A percentile compares a stretch with the other conserved stretches of the same genome.
Evolutionary conservation across 2,888 invertebrate species (phyloP).

Genomic region (Aradus depressus): DNA sequence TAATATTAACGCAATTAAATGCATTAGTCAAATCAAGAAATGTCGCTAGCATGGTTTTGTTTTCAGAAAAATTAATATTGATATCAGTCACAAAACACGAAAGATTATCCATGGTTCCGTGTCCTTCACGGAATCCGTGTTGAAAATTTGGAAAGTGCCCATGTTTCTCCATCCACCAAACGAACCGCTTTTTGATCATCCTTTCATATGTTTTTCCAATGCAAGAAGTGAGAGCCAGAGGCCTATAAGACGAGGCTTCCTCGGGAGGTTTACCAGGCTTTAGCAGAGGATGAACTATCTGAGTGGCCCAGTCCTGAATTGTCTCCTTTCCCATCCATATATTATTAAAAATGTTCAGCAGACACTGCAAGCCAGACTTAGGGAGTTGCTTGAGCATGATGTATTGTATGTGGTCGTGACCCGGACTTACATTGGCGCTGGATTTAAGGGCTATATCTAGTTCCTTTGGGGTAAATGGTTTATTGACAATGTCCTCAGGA

Average conservation of each 20-base stretch:
- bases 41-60: constrained; percentile 9
- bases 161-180: constrained; percentile 20
- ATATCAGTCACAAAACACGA: constrained; percentile 5
- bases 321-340: neutral
- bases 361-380: neutral
- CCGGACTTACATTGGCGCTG: constrained; percentile 13
- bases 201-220: constrained; percentile 19
- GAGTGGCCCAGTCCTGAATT: constrained; percentile 11
- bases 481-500: neutral
- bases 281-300: constrained; percentile 11
- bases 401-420: constrained; percentile 17
- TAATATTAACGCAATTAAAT: constrained; percentile 17
- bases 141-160: constrained; percentile 15
- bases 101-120: constrained; percentile 14
- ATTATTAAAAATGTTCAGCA: constrained; percentile 13
- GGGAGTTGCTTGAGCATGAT: constrained; percentile 15
- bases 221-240: constrained; percentile 20
- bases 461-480: constrained; percentile 4
- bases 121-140: constrained; percentile 18
- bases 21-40: constrained; percentile 19
- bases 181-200: constrained; percentile 14
- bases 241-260: constrained; percentile 17
- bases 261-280: constrained; percentile 18
- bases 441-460: neutral
- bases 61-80: constrained; percentile 7